Evolutionary conservation across 2,888 invertebrate species (phyloP).

Genomic region (Pristionchus arcanus): DNA sequence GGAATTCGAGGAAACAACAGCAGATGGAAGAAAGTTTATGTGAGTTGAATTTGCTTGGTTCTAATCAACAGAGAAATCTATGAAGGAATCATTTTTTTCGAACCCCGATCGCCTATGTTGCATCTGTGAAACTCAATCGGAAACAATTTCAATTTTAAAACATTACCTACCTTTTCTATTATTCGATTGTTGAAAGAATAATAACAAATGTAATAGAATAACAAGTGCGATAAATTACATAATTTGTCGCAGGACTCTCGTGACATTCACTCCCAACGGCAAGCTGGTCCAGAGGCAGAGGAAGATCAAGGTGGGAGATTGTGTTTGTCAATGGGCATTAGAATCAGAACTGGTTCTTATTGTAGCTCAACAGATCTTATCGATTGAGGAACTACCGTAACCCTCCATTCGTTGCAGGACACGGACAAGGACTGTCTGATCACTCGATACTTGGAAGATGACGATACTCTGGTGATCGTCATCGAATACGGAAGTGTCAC

Average conservation of each 20-base stretch:
- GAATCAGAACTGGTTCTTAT: too few species aligned
- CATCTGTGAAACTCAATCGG: neutral
- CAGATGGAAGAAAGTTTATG: constrained; percentile 67
- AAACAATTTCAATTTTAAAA: too few species aligned
- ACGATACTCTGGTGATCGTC: constrained; percentile 63
- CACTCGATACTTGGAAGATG: constrained; percentile 60
- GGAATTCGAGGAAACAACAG: constrained; percentile 70
- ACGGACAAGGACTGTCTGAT: constrained; percentile 60
- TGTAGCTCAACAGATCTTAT: too few species aligned
- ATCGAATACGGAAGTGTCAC: constrained; percentile 57
- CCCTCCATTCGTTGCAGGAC: neutral
- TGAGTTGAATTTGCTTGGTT: neutral
- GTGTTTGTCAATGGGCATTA: too few species aligned
- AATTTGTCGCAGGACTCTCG: neutral
- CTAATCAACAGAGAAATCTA: neutral
- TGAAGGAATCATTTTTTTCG: neutral
- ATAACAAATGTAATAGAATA: too few species aligned
- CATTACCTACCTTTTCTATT: too few species aligned
- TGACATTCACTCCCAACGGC: constrained; percentile 62
- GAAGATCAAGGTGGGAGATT: constrained; percentile 57
- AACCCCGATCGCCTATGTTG: neutral
- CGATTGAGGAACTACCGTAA: neutral
- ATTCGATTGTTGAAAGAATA: too few species aligned
- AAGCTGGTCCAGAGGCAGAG: constrained; percentile 67
- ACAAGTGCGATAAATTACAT: too few species aligned